phyloP scores from a whole-genome alignment of 53 echinoderm and acorn worm genomes.

The Actinopyga echinites region DNA sequence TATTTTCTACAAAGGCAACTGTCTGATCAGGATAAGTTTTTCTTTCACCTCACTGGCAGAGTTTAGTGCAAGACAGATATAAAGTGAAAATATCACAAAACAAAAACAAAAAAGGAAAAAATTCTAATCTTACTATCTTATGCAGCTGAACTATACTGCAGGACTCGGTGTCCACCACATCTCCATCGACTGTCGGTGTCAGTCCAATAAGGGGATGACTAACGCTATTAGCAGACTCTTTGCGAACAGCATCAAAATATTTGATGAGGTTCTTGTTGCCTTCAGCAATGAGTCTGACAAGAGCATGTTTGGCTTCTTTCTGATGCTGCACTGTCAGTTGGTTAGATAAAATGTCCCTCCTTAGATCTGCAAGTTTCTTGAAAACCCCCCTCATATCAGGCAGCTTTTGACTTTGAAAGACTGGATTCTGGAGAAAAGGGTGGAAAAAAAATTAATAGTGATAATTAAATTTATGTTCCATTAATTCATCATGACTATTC shows the following conservation, averaged over 20 bases:
- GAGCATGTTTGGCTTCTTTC: constrained; percentile 66
- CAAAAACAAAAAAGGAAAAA: no score
- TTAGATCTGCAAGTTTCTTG: constrained; percentile 69
- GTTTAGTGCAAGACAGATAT: no score
- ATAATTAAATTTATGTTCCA: no score
- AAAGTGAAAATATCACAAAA: no score
- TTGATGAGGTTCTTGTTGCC: constrained; percentile 75
- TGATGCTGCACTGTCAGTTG: constrained; percentile 72
- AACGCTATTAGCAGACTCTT: neutral
- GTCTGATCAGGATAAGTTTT: no score
- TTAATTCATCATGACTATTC: no score
- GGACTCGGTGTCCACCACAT: constrained; percentile 65
- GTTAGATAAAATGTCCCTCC: constrained; percentile 76
- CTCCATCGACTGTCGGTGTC: constrained; percentile 85
- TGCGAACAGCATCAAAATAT: neutral
- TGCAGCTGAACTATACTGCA: constrained; percentile 80
- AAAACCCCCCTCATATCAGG: constrained; percentile 39
- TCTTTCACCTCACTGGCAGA: no score
- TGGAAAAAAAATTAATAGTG: no score
- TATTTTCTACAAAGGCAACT: no score
- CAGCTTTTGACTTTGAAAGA: neutral
- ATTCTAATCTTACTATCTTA: constrained; percentile 71
- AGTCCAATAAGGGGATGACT: constrained; percentile 15
- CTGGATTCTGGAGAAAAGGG: neutral
- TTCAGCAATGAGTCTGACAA: constrained; percentile 75